Conservation (phyloP, 2,888 invertebrate genomes). For the Fragum sueziense region DNA sequence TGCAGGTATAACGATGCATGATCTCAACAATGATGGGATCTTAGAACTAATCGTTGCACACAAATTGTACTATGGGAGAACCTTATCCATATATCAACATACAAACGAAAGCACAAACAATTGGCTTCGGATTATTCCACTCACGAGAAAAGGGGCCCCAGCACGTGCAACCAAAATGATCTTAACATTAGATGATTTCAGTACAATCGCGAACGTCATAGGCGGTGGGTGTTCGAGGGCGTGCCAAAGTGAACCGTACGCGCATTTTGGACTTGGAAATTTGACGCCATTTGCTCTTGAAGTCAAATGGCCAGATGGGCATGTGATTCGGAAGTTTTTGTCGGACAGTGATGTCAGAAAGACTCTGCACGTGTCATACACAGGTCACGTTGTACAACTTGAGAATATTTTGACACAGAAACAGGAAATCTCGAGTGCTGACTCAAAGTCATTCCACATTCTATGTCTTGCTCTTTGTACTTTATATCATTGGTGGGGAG, state of each 20-base stretch:
- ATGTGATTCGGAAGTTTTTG: slow-evolving; percentile 34
- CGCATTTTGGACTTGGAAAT: slow-evolving; percentile 75
- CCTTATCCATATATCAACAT: slow-evolving; percentile 37
- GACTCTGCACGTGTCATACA: slow-evolving; percentile 39
- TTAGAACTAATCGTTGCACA: slow-evolving; percentile 76
- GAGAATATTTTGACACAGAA: not conserved
- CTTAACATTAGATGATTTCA: slow-evolving; percentile 58
- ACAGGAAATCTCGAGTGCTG: not conserved
- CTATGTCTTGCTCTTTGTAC: not conserved
- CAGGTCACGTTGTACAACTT: slow-evolving; percentile 29
- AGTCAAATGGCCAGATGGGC: slow-evolving; percentile 69
- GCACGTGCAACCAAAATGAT: slow-evolving; percentile 75
- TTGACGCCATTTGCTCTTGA: slow-evolving; percentile 35
- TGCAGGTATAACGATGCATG: slow-evolving; percentile 73
- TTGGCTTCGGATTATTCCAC: slow-evolving; percentile 73
- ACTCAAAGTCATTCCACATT: not conserved
- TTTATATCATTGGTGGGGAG: no score
- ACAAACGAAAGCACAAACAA: slow-evolving; percentile 31
- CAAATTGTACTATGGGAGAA: slow-evolving; percentile 39
- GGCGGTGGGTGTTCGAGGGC: slow-evolving; percentile 76
- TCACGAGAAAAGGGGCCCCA: slow-evolving; percentile 73
- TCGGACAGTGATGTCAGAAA: slow-evolving; percentile 19
- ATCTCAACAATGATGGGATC: slow-evolving; percentile 74
- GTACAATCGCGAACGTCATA: slow-evolving; percentile 62
- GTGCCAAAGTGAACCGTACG: slow-evolving; percentile 77